Conservation (phyloP, 2,888 invertebrate species). For the Trissolcus brochymenae region DNA sequence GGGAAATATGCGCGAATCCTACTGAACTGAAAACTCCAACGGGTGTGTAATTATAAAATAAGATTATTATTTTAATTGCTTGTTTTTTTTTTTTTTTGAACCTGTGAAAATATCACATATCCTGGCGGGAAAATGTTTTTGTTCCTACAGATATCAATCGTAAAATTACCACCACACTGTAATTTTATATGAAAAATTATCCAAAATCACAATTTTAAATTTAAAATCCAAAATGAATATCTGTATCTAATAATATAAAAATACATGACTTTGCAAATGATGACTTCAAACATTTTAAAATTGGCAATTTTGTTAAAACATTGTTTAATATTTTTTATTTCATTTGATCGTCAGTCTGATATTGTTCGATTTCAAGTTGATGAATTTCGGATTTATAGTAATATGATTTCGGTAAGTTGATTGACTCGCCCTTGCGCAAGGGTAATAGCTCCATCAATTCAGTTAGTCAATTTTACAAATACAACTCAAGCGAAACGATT, state of each 20-base stretch:
- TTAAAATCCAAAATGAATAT: too few species aligned
- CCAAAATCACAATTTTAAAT: too few species aligned
- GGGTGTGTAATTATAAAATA: conserved; percentile 6
- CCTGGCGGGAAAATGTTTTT: background rate
- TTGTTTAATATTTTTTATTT: too few species aligned
- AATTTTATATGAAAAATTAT: too few species aligned
- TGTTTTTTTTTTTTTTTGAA: conserved; percentile 1
- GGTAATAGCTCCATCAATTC: conserved; percentile 33
- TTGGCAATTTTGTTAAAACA: too few species aligned
- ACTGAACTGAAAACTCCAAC: conserved; percentile 34
- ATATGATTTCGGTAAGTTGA: conserved; percentile 39
- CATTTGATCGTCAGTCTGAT: background rate
- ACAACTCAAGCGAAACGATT: conserved; percentile 20
- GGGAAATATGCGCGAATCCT: conserved; percentile 34
- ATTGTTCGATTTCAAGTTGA: conserved; percentile 1
- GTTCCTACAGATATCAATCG: background rate
- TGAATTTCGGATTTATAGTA: conserved; percentile 13
- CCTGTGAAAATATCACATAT: too few species aligned
- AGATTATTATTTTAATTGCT: conserved; percentile 8
- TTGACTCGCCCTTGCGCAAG: conserved; percentile 31
- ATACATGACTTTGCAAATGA: too few species aligned
- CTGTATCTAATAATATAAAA: too few species aligned
- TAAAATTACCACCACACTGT: too few species aligned
- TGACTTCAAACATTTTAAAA: too few species aligned
- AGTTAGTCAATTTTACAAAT: conserved; percentile 32